These are phyloP conservation scores for Centropristis striata DNA, from an alignment of 2,113 vertebrate genomes.

Conservation along the genomic window DNA sequence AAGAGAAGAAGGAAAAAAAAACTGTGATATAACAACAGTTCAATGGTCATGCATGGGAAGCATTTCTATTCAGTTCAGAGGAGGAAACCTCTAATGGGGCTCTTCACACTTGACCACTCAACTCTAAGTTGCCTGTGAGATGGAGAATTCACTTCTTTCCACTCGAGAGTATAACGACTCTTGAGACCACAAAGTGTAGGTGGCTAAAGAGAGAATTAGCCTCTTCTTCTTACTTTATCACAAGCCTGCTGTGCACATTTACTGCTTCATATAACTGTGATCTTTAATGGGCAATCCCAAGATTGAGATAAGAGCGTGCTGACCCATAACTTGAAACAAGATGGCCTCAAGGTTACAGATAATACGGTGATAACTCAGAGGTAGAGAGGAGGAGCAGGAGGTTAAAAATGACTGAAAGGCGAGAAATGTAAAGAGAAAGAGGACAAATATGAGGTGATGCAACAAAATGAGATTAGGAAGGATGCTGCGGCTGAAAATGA, in stretches of 20 bases:
- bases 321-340: constrained; percentile 65
- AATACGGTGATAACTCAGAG: constrained; percentile 52
- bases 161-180: constrained; percentile 53
- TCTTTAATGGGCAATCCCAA: constrained; percentile 70
- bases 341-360: constrained; percentile 69
- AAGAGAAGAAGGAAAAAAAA: not conserved
- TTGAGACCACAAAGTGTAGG: constrained; percentile 44
- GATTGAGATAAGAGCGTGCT: constrained; percentile 66
- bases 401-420: constrained; percentile 35
- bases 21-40: not conserved
- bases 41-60: not conserved
- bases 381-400: constrained; percentile 30
- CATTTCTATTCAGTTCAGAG: constrained; percentile 29
- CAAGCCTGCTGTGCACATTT: constrained; percentile 54
- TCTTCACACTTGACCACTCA: constrained; percentile 57
- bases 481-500: constrained; percentile 66
- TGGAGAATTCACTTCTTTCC: constrained; percentile 42
- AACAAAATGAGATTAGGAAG: constrained; percentile 35
- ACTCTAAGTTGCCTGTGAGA: constrained; percentile 50
- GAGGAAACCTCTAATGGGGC: constrained; percentile 28
- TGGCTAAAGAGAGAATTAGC: constrained; percentile 52
- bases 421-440: constrained; percentile 37
- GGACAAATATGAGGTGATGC: constrained; percentile 17
- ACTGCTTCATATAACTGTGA: constrained; percentile 68
- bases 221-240: constrained; percentile 50